Base-by-base conservation (phyloP, 2,888 invertebrate species). In the Nematopogon swammerdamellus region DNA sequence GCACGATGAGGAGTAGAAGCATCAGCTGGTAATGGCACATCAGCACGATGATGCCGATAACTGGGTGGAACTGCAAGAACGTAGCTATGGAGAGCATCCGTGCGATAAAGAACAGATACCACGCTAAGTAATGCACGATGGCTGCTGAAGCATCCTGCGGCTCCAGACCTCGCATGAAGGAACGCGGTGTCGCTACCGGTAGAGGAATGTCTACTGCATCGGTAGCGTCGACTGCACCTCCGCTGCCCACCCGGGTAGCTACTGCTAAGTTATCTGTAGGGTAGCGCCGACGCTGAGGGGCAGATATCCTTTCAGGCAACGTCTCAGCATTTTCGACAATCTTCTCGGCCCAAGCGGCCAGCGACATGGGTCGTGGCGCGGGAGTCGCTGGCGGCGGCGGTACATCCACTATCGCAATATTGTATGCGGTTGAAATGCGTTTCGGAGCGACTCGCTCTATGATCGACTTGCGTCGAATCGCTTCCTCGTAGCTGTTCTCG, bases 91-190 rank as follows among this genome's bases (percentile, higher is more conserved):
- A 82, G 47, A 90, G 70, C 67, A 91, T 77, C 46, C 92, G 81
- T 43, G 87, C 84, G n/a, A 85, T 62, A 46, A 91, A 83, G 62
- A 91, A 91, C 44, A 85, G 72, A 54, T 88, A 85, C 92, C 92
- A 92, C 63, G 88, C 89, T n/a, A 88, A 65, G 61, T 86, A 89
- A 19, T 87, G 82, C 3, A 91, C 73, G 5, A 86, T 63, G 56
- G 85, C 85, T 11, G 88, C 89, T 0, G 87, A 80, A 1, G 85
- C 81, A 59, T 91, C 90, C 57, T 91, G 91, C 54, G 90, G 88
- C 54, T 88, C 86, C 8, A 91, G 75, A 6, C 88, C 89, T 56
- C 86, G 75, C 56, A 82, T 76, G 48, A 73, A 85, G 36, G 69
- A 75, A 46, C 76, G 74, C 18, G 77, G 82, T 42, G 62, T 68